phyloP scores from a whole-genome alignment of 2,797 vertebrate species.

The Vipera latastei region DNA sequence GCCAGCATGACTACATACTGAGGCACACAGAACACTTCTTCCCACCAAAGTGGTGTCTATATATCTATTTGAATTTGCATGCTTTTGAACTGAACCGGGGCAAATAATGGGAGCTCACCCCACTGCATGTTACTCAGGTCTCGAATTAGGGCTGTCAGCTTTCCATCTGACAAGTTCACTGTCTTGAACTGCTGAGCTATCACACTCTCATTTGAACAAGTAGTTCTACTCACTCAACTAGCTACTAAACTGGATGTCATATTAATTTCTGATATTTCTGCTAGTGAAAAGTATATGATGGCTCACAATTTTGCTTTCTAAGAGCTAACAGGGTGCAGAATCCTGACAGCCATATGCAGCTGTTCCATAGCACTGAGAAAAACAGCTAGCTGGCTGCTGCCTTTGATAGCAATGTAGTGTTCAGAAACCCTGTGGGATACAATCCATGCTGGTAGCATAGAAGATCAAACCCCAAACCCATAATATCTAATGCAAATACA shows the following conservation, averaged over 20 bases:
- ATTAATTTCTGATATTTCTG: neutral
- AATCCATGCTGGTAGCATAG: neutral
- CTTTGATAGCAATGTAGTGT: neutral
- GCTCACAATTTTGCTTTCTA: neutral
- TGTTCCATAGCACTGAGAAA: conserved; percentile 29
- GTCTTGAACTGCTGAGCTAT: neutral
- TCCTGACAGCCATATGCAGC: neutral
- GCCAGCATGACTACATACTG: neutral
- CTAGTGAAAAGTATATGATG: neutral
- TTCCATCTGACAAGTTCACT: neutral
- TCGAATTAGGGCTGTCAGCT: neutral
- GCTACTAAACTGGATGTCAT: neutral
- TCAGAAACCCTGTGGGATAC: neutral
- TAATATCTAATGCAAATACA: neutral
- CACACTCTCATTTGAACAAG: neutral
- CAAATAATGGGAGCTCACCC: neutral
- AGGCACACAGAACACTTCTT: too few relatives aligned
- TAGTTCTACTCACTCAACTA: neutral
- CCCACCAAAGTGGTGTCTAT: neutral
- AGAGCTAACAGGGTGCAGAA: neutral
- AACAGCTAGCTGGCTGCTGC: conserved; percentile 34
- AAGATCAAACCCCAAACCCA: neutral
- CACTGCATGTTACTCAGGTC: neutral
- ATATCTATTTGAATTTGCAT: neutral
- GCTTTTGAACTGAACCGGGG: neutral